Evolutionary conservation across 1,140 invertebrate genomes (phyloP).

Genomic region (Pseudomyrmex flavicornis): DNA sequence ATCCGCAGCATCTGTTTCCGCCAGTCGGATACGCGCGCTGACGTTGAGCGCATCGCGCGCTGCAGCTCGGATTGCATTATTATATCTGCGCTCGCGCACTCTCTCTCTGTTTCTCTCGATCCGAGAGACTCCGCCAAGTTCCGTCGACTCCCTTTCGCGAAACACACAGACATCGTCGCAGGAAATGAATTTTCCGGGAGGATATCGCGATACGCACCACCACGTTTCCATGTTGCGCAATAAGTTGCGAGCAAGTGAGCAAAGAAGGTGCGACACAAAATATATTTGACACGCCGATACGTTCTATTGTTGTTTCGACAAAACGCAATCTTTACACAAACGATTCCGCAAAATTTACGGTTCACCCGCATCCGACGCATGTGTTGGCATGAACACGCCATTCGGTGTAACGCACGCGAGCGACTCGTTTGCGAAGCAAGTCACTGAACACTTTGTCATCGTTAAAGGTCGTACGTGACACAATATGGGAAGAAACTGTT

Average conservation of each 20-base stretch:
- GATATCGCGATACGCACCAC: neutral
- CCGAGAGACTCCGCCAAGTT: constrained; percentile 4
- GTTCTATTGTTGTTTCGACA: no score
- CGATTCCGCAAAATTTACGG: neutral
- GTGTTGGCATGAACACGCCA: neutral
- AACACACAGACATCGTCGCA: neutral
- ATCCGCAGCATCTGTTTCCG: constrained; percentile 37
- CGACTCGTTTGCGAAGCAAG: constrained; percentile 1
- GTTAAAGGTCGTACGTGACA: neutral
- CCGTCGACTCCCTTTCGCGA: constrained; percentile 11
- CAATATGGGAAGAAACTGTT: neutral
- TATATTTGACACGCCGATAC: no score
- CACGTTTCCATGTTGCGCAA: constrained; percentile 9
- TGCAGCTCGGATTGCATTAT: constrained; percentile 13
- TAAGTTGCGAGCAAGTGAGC: neutral
- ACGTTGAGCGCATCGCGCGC: constrained; percentile 27
- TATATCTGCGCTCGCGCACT: no score
- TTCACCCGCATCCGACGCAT: neutral
- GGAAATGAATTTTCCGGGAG: constrained; percentile 20
- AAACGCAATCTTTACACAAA: no score
- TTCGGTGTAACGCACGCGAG: neutral
- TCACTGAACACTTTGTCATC: neutral
- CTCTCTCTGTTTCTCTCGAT: constrained; percentile 6
- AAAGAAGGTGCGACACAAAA: neutral
- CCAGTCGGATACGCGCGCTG: constrained; percentile 36